phyloP scores from a whole-genome alignment of 2,888 invertebrate species.

The Apodemia mormo region DNA sequence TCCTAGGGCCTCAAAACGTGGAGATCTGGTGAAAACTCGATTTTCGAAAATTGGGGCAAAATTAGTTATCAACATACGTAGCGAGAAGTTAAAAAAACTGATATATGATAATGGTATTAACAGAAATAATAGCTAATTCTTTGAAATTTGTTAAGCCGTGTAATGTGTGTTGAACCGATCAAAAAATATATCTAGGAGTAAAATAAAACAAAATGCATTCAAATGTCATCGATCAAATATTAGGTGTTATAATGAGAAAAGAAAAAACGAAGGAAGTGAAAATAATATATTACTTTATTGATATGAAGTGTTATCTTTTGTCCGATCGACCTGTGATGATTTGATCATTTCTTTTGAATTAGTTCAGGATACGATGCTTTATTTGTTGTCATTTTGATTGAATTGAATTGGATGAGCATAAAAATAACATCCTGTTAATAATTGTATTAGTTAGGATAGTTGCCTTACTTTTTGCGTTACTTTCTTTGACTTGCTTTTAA shows the following conservation, averaged over 20 bases:
- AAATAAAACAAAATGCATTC: conserved; percentile 33
- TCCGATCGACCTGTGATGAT: conserved; percentile 67
- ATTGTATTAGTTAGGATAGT: background rate
- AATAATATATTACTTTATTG: conserved; percentile 78
- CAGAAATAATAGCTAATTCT: too few relatives aligned
- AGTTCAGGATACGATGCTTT: conserved; percentile 51
- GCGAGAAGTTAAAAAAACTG: too few relatives aligned
- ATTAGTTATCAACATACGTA: too few relatives aligned
- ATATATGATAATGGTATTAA: too few relatives aligned
- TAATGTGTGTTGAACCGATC: background rate
- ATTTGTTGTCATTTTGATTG: conserved; percentile 44
- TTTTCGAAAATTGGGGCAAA: too few relatives aligned
- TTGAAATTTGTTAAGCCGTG: background rate
- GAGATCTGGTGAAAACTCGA: too few relatives aligned
- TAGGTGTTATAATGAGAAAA: conserved; percentile 69
- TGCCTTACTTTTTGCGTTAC: too few relatives aligned
- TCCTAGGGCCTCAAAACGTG: too few relatives aligned
- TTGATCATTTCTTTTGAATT: conserved; percentile 60
- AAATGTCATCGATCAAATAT: conserved; percentile 65
- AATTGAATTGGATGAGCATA: conserved; percentile 39
- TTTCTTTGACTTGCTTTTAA: too few relatives aligned
- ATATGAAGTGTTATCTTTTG: conserved; percentile 71
- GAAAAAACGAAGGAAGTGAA: conserved; percentile 65
- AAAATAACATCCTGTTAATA: conserved; percentile 35
- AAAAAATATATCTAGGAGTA: background rate